Evolutionary conservation across 2,113 vertebrate genomes (phyloP).

Genomic region (Bucco capensis): DNA sequence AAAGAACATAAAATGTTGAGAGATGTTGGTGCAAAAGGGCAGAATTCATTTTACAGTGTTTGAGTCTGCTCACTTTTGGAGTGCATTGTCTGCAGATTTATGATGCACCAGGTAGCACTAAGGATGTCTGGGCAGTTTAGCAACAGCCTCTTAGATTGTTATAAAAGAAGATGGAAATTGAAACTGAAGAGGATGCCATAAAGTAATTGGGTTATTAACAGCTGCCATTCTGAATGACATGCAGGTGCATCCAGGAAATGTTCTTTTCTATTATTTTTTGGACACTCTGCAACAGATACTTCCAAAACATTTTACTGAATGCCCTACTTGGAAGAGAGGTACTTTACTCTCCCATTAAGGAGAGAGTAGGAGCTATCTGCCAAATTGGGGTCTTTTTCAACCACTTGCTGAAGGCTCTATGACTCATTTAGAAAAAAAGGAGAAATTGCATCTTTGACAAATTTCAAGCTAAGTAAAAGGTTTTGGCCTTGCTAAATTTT

Average conservation of each 20-base stretch:
- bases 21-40: neutral
- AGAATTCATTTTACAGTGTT: neutral
- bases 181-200: neutral
- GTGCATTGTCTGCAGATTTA: conserved; percentile 29
- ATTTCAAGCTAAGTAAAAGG: neutral
- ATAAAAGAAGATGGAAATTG: conserved; percentile 22
- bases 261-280: neutral
- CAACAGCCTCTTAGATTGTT: conserved; percentile 17
- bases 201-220: conserved; percentile 23
- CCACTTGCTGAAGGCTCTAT: neutral
- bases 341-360: neutral
- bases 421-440: neutral
- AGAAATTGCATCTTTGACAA: neutral
- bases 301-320: neutral
- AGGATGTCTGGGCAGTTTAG: conserved; percentile 25
- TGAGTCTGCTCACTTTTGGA: neutral
- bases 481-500: neutral
- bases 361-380: neutral
- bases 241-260: neutral
- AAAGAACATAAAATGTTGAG: neutral
- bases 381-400: neutral
- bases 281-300: neutral
- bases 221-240: neutral
- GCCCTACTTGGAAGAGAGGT: neutral
- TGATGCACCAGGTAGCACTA: conserved; percentile 5